These are phyloP conservation scores for Cyprinodon variegatus DNA, from an alignment of 2,113 vertebrate genomes.

Conservation along the genomic window DNA sequence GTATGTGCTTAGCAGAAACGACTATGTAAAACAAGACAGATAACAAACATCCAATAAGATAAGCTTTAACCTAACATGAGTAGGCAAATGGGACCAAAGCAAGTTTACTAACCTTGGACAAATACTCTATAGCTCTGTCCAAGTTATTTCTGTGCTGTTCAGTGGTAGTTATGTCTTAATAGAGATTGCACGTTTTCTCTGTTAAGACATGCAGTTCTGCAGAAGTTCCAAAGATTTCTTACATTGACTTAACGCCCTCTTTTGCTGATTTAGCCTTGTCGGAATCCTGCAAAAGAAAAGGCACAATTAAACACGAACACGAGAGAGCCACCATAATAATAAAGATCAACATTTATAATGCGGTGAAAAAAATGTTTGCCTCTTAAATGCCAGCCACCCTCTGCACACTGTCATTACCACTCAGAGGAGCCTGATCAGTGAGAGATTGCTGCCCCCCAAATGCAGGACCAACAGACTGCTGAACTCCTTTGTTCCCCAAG, in stretches of 20 bases:
- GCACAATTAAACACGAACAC: conserved; percentile 9
- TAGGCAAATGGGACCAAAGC: not conserved
- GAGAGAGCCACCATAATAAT: not conserved
- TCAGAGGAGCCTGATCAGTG: no score
- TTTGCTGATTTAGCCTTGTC: conserved; percentile 53
- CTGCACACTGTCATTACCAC: no score
- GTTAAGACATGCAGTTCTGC: conserved; percentile 29
- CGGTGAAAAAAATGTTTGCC: not conserved
- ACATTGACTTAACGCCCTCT: conserved; percentile 65
- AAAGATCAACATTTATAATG: not conserved
- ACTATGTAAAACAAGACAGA: conserved; percentile 41
- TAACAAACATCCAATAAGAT: conserved; percentile 40
- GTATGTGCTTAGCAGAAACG: conserved; percentile 76
- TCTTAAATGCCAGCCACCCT: no score
- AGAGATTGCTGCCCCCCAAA: no score
- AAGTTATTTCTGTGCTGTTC: conserved; percentile 71
- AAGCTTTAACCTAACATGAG: conserved; percentile 13
- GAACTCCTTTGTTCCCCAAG: no score
- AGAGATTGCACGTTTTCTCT: conserved; percentile 62
- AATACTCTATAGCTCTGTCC: conserved; percentile 64
- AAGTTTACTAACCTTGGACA: conserved; percentile 68
- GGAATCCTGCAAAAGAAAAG: conserved; percentile 58
- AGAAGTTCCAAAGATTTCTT: conserved; percentile 65
- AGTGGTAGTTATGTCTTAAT: conserved; percentile 75
- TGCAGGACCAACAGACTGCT: no score